Base-by-base conservation (phyloP, 2,888 invertebrate species). In the Sepioteuthis lessoniana region DNA sequence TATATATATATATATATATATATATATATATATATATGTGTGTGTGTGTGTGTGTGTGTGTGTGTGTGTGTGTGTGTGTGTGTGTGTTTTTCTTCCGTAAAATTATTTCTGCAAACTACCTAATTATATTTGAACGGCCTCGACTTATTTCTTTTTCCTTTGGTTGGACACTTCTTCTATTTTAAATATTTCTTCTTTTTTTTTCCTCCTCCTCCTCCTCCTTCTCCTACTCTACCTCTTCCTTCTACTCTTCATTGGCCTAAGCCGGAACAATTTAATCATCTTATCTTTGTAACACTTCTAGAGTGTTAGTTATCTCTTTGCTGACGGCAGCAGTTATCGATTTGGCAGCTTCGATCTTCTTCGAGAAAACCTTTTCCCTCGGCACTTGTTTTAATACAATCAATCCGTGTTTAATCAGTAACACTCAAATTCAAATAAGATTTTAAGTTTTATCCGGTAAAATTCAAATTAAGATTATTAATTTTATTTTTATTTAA, bases 201-300 rank as follows among this genome's bases (percentile, higher is more conserved):
- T n/a, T n/a, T n/a, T n/a, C n/a, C n/a, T n/a, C n/a, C n/a, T n/a
- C n/a, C n/a, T n/a, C n/a, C n/a, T n/a, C n/a, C n/a, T n/a, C n/a
- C n/a, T n/a, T n/a, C n/a, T n/a, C n/a, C n/a, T n/a, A n/a, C n/a
- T n/a, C n/a, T n/a, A n/a, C n/a, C n/a, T 19, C 76, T 31, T 1
- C 10, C n/a, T 25, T 25, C 21, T 25, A 7, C 7, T 1, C 21
- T 7, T 0, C n/a, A n/a, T n/a, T 76, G 76, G 31, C 8, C n/a
- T 76, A 76, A 76, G 76, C 76, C 16, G 76, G n/a, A 76, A n/a
- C 76, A 76, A 76, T 76, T 76, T 76, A n/a, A 76, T 76, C 76
- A 76, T 8, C 76, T 76, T 76, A 76, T 76, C 76, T 76, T 76
- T n/a, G n/a, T 76, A 19, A 76, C 76, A 76, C 76, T 76, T 76